Evolutionary conservation across 2,797 vertebrate genomes (phyloP), one percentile per base, ranked within the genome.

Genomic region (Chrosomus eos): DNA sequence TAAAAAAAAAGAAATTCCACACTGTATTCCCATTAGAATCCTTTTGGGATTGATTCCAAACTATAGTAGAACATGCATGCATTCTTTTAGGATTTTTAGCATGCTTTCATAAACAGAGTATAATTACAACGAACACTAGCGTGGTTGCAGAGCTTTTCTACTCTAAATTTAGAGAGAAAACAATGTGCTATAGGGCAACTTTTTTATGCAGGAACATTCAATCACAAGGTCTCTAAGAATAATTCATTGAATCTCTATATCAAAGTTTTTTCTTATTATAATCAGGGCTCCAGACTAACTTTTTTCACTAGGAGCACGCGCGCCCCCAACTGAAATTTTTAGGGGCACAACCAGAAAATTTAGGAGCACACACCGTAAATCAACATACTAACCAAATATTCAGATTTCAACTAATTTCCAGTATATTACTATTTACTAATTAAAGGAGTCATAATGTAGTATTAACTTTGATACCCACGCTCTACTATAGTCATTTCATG

Each of bases 141-240:
- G 60, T 38, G 71, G 38, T 81, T 67, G 14, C 48, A 31, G 48
- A 80, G 71, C 45, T 23, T 19, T n/a, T 58, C 5, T 85, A 48
- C 8, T 75, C 71, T 80, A 40, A 75, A 80, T 80, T 84, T 53
- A 51, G 71, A 60, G 5, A 26, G 14, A 51, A 67, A 64, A 26
- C 4, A 64, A 80, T 67, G 55, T 36, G 64, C 77, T 53, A 33
- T 55, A 58, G 18, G 43, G n/a, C 16, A 64, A 58, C 51, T 64
- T 84, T 51, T 38, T 43, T 45, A 58, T 66, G 68, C 67, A 83
- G 66, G 38, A 77, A 26, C 55, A 73, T 83, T 82, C 55, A 79
- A 62, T 55, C 78, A 36, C 58, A 74, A 33, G 48, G 9, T 23
- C 38, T 70, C 14, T 33, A 28, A 80, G 10, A 53, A 62, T 36